These are phyloP conservation scores for Sebastes reedi DNA, from an alignment of 2,797 vertebrate species.

Conservation along the genomic window DNA sequence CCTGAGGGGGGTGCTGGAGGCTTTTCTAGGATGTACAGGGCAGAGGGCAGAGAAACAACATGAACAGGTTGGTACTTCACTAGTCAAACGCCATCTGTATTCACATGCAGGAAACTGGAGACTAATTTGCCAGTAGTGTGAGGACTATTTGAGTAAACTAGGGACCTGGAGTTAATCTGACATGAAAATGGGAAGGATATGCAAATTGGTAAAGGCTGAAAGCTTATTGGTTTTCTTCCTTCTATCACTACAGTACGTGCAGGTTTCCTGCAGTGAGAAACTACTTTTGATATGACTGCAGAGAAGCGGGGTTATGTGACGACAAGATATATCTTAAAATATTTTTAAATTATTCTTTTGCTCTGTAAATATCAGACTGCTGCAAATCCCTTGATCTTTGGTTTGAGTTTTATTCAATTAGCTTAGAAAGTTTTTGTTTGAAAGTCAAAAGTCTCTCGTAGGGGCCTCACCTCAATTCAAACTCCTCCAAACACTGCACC, in stretches of 20 bases:
- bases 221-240: neutral
- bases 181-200: neutral
- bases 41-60: conserved; percentile 13
- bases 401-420: conserved; percentile 26
- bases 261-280: neutral
- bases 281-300: neutral
- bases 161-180: neutral
- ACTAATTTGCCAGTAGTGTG: neutral
- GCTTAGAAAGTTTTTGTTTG: conserved; percentile 20
- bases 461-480: conserved; percentile 34
- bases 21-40: neutral
- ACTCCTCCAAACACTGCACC: conserved; percentile 16
- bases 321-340: neutral
- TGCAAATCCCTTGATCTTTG: conserved; percentile 19
- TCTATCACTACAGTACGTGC: neutral
- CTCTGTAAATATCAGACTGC: conserved; percentile 1
- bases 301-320: neutral
- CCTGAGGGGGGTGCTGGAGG: conserved; percentile 47
- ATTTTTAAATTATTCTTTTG: neutral
- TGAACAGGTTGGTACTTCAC: neutral
- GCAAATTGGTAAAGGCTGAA: neutral
- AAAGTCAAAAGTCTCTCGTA: conserved; percentile 30
- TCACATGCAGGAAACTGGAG: neutral
- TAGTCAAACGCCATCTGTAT: neutral
- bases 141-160: neutral